These are phyloP conservation scores for Epistrophe grossulariae DNA, from an alignment of 2,888 invertebrate genomes.

Conservation along the genomic window DNA sequence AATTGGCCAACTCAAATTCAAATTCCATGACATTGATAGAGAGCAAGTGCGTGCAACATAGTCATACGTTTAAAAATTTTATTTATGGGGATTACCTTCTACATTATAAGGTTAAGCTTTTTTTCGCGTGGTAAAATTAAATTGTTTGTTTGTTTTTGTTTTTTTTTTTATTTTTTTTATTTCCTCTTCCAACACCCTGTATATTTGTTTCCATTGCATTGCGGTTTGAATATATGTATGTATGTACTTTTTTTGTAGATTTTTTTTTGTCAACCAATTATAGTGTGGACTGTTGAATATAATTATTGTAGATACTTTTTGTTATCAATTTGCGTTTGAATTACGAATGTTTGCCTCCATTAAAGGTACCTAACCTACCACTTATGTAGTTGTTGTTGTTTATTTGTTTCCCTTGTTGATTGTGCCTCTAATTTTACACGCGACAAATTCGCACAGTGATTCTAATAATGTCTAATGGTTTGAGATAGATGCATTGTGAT, in stretches of 20 bases:
- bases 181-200: not conserved
- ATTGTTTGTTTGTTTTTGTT: not conserved
- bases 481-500: not conserved
- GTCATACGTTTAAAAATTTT: too few relatives aligned
- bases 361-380: not conserved
- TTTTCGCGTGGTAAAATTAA: too few relatives aligned
- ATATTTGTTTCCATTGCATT: slow-evolving; percentile 1
- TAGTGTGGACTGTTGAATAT: not conserved
- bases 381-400: too few relatives aligned
- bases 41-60: too few relatives aligned
- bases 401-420: not conserved
- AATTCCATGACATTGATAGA: too few relatives aligned
- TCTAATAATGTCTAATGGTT: not conserved
- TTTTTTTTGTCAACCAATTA: slow-evolving; percentile 16
- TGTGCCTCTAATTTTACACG: slow-evolving; percentile 35
- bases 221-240: not conserved
- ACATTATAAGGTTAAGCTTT: not conserved
- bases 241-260: not conserved
- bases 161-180: not conserved
- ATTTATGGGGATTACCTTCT: not conserved
- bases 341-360: slow-evolving; percentile 15
- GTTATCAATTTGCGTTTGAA: slow-evolving; percentile 49
- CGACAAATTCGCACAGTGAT: slow-evolving; percentile 44
- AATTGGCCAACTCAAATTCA: too few relatives aligned
- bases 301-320: slow-evolving; percentile 1